Evolutionary conservation across 2,113 vertebrate genomes (phyloP), one percentile per base, ranked within the genome.

Genomic region (Dryoscopus gambensis): DNA sequence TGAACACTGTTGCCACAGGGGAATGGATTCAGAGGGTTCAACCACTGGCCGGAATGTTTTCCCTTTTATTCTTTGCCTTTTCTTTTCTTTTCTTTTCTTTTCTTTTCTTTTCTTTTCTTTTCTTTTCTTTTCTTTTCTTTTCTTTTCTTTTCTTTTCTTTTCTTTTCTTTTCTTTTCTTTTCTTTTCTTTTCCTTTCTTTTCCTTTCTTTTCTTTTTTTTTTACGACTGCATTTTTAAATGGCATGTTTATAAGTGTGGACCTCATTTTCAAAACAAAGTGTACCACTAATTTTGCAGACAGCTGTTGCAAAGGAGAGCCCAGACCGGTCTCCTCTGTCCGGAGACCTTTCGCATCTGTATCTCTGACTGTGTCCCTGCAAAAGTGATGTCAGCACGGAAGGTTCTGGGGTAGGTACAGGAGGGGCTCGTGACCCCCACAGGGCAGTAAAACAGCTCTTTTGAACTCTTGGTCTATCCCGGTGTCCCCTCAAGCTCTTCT

Each of bases 281-380:
- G 1, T 35, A 25, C 28, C 23, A 13, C 31, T 74, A 7, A 70
- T 50, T 73, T 83, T 86, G 42, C 1, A 2, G 76, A 50, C 78
- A 76, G 70, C 71, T 69, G 47, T 74, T 94, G 33, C 28, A 46
- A 47, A 75, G n/a, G 49, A 76, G 37, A 76, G 33, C 39, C 19
- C 50, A 16, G 39, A 13, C 22, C 1, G n/a, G n/a, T n/a, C n/a
- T n/a, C n/a, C n/a, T n/a, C n/a, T n/a, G n/a, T n/a, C n/a, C n/a
- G 1, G 27, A 65, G 46, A 53, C 46, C 33, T 82, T 69, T 53
- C 0, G 0, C 33, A 15, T 49, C 57, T 5, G 0, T 37, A 33
- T 19, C 37, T 60, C 62, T 62, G 70, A 63, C 14, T 7, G 2
- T 15, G 28, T 82, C 62, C 46, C 44, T 82, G 40, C 22, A 15